A percentile compares a stretch with the other conserved stretches of the same genome.
Evolutionary conservation across 2,113 vertebrate genomes (phyloP).

Genomic region (Lepus americanus): DNA sequence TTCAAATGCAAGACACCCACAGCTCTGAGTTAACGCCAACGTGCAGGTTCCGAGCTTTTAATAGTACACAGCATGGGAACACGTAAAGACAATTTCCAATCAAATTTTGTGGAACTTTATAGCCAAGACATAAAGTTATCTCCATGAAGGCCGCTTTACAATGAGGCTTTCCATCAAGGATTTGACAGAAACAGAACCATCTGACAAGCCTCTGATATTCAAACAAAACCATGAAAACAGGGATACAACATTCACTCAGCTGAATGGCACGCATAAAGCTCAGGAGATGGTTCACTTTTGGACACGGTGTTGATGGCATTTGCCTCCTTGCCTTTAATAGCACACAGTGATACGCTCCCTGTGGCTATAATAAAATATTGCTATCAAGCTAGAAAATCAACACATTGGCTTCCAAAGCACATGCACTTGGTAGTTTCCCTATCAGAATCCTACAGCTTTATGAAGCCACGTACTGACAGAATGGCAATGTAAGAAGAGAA

Average conservation of each 20-base stretch:
- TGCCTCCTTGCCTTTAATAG: neutral
- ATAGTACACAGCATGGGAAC: neutral
- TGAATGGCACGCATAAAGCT: conserved; percentile 16
- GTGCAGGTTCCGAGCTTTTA: neutral
- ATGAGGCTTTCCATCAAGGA: conserved; percentile 53
- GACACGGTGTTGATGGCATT: neutral
- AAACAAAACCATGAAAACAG: conserved; percentile 28
- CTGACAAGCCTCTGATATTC: conserved; percentile 36
- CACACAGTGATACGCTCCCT: neutral
- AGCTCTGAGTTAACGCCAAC: neutral
- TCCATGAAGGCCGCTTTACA: conserved; percentile 43
- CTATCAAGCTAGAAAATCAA: conserved; percentile 63
- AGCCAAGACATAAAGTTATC: conserved; percentile 58
- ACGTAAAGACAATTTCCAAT: conserved; percentile 26
- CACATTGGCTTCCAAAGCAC: conserved; percentile 69
- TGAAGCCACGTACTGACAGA: conserved; percentile 71
- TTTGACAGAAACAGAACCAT: conserved; percentile 32
- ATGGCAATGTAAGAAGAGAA: conserved; percentile 70
- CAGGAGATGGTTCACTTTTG: neutral
- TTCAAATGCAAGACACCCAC: neutral
- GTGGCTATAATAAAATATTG: conserved; percentile 59
- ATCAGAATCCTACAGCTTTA: conserved; percentile 78
- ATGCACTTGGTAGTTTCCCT: conserved; percentile 27
- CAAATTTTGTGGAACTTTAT: conserved; percentile 64
- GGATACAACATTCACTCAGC: conserved; percentile 20